Conservation (phyloP, 2,113 vertebrate genomes). For the Phaetusa simplex region DNA sequence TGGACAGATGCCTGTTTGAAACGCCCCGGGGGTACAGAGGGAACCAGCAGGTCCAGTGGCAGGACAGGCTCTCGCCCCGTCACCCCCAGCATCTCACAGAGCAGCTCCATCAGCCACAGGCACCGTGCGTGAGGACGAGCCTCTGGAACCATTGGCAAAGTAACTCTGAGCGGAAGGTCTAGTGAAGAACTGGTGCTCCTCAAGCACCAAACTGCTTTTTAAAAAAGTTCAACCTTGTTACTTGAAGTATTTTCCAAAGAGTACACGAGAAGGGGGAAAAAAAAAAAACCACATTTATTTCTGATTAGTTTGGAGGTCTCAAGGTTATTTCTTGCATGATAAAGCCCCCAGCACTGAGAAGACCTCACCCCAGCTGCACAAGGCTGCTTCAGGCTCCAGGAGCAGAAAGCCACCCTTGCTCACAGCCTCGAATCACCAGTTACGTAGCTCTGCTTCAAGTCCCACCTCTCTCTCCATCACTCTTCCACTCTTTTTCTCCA, state of each 20-base stretch:
- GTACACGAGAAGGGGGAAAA: too few species aligned
- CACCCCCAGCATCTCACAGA: too few species aligned
- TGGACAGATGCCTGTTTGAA: not conserved
- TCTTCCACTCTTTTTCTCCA: not conserved
- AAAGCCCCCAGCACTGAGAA: not conserved
- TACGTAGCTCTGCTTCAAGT: not conserved
- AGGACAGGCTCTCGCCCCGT: not conserved
- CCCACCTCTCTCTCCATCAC: not conserved
- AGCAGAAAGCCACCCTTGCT: not conserved
- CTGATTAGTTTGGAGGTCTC: not conserved
- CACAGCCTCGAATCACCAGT: not conserved
- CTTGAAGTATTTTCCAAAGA: not conserved
- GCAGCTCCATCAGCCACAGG: not conserved
- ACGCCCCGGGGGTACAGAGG: accelerated
- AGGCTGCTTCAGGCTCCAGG: not conserved
- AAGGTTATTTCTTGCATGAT: not conserved
- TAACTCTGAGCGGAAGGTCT: not conserved
- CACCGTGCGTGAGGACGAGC: accelerated
- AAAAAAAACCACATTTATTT: too few species aligned
- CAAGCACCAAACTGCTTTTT: not conserved
- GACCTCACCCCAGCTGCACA: not conserved
- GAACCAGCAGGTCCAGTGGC: not conserved
- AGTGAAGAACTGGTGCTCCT: not conserved
- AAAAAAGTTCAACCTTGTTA: not conserved
- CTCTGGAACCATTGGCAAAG: accelerated